Conservation (phyloP, 1,140 invertebrate genomes). For the Lordiphosa collinella region DNA sequence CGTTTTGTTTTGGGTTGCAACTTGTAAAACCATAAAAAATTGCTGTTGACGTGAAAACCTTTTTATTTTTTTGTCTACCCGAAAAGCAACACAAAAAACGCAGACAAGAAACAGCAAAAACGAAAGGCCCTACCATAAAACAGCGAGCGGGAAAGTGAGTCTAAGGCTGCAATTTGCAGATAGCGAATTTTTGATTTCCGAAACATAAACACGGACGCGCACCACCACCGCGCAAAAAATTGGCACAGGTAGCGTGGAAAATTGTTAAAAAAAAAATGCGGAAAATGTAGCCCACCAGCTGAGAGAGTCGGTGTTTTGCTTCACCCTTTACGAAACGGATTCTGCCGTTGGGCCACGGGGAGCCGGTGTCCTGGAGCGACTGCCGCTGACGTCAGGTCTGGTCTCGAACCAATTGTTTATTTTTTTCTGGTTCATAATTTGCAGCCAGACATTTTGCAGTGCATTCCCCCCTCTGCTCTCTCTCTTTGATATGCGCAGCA, state of each 20-base stretch:
- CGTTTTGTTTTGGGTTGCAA: slow-evolving; percentile 25
- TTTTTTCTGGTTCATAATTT: slow-evolving; percentile 27
- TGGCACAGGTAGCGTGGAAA: slow-evolving; percentile 76
- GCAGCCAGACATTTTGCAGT: slow-evolving; percentile 43
- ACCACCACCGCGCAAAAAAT: slow-evolving; percentile 67
- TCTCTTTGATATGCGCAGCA: slow-evolving; percentile 13
- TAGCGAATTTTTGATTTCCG: slow-evolving; percentile 75
- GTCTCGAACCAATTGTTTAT: slow-evolving; percentile 42
- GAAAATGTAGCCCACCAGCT: slow-evolving; percentile 36
- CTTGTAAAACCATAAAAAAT: slow-evolving; percentile 72
- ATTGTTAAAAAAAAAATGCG: slow-evolving; percentile 53
- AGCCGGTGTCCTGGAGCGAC: slow-evolving; percentile 59
- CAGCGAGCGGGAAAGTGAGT: slow-evolving; percentile 59
- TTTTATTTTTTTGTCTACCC: slow-evolving; percentile 18
- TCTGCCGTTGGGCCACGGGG: slow-evolving; percentile 54
- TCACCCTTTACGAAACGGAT: slow-evolving; percentile 65
- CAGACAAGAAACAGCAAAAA: slow-evolving; percentile 25
- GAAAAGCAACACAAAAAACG: slow-evolving; percentile 34
- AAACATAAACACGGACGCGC: slow-evolving; percentile 71
- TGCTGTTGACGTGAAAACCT: slow-evolving; percentile 50
- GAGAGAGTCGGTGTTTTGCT: slow-evolving; percentile 35
- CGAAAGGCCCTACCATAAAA: slow-evolving; percentile 59
- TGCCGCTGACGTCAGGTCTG: slow-evolving; percentile 48
- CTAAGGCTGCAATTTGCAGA: slow-evolving; percentile 66
- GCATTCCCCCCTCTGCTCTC: slow-evolving; percentile 19